These are phyloP conservation scores for Acanthosepion pharaonis DNA, from an alignment of 2,888 invertebrate genomes.

Conservation along the genomic window DNA sequence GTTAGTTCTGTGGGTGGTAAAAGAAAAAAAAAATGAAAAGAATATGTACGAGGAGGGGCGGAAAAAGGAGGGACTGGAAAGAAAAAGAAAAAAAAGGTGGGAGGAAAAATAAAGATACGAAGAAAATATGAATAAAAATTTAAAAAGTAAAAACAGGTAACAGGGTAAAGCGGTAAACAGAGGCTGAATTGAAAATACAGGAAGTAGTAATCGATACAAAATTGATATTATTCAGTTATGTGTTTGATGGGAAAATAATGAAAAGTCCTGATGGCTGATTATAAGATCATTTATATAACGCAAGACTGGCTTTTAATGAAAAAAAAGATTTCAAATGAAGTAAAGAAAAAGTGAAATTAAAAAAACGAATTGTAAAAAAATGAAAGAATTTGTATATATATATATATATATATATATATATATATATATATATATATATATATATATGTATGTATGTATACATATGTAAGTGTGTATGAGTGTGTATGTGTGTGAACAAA, in stretches of 20 bases:
- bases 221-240: conserved; percentile 15
- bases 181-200: background rate
- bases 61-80: too few species aligned
- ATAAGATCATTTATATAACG: background rate
- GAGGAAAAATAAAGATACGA: too few species aligned
- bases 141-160: background rate
- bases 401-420: background rate
- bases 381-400: background rate
- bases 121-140: too few species aligned
- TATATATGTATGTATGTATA: background rate
- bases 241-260: conserved; percentile 33
- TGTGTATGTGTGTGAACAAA: background rate
- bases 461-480: background rate
- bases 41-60: too few species aligned
- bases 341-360: background rate
- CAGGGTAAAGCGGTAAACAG: background rate
- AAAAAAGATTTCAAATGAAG: background rate
- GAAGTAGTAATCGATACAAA: background rate
- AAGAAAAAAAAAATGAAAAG: too few species aligned
- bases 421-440: background rate
- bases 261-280: background rate
- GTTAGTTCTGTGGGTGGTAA: too few species aligned
- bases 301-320: background rate
- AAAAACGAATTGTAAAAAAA: background rate
- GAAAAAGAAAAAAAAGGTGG: too few species aligned